These are phyloP conservation scores for Aleiodes leptofemur DNA, from an alignment of 2,888 invertebrate species.

Conservation along the genomic window DNA sequence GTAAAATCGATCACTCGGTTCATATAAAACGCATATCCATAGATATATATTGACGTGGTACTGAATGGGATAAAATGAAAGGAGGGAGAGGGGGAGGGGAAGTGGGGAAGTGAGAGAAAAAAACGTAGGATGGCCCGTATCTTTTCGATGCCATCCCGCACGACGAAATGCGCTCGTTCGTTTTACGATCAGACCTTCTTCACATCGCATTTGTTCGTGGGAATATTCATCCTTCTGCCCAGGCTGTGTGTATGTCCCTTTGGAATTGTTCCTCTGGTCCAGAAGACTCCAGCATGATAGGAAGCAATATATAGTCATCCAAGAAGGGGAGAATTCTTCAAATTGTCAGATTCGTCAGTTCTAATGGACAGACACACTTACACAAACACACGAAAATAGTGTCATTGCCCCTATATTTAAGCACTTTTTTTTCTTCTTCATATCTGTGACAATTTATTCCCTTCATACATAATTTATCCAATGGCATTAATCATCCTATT, in stretches of 20 bases:
- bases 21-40: slow-evolving; percentile 25
- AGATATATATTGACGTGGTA: slow-evolving; percentile 15
- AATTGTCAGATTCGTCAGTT: slow-evolving; percentile 57
- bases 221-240: slow-evolving; percentile 41
- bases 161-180: slow-evolving; percentile 29
- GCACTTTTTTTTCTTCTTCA: neutral
- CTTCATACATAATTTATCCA: too few relatives aligned
- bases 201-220: slow-evolving; percentile 36
- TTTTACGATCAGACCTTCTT: slow-evolving; percentile 39
- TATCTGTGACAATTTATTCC: neutral
- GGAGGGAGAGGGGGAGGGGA: too few relatives aligned
- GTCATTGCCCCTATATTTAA: slow-evolving; percentile 15
- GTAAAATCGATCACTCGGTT: slow-evolving; percentile 29
- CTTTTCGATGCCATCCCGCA: slow-evolving; percentile 34
- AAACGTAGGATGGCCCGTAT: slow-evolving; percentile 32
- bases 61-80: slow-evolving; percentile 9
- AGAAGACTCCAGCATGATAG: slow-evolving; percentile 1
- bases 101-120: neutral
- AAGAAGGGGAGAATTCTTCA: slow-evolving; percentile 46
- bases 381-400: slow-evolving; percentile 9
- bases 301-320: slow-evolving; percentile 14
- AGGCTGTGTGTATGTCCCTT: slow-evolving; percentile 2
- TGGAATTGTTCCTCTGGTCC: slow-evolving; percentile 14
- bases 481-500: too few relatives aligned
- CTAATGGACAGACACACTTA: slow-evolving; percentile 5